These are phyloP conservation scores for Montipora cactus DNA, from an alignment of 64 coral and sea anemone genomes.

Conservation along the genomic window DNA sequence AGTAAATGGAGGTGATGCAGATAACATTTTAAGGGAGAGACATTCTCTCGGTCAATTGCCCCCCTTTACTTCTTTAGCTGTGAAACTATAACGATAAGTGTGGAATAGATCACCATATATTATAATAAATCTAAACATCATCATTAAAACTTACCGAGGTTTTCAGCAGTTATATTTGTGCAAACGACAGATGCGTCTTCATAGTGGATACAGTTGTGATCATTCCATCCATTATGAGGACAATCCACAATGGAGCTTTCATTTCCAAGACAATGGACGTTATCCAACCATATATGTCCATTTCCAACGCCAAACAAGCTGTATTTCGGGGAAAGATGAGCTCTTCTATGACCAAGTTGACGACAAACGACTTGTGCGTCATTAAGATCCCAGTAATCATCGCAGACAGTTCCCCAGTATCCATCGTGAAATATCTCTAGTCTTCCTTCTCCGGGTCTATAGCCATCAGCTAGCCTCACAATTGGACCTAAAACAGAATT, in stretches of 20 bases:
- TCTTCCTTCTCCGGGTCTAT: too few relatives aligned
- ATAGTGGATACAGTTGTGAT: not conserved
- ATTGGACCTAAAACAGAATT: not conserved
- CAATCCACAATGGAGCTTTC: constrained; percentile 32
- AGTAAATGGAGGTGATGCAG: not conserved
- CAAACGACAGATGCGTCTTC: constrained; percentile 45
- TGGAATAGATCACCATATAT: too few relatives aligned
- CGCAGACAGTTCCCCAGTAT: constrained; percentile 34
- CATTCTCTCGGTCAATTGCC: too few relatives aligned
- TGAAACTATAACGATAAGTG: too few relatives aligned
- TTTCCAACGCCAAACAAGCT: constrained; percentile 12
- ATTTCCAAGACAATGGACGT: constrained; percentile 14
- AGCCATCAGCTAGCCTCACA: too few relatives aligned
- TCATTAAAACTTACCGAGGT: not conserved
- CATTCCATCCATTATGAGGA: constrained; percentile 3
- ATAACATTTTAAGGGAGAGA: too few relatives aligned
- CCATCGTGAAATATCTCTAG: not conserved
- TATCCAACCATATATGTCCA: constrained; percentile 30
- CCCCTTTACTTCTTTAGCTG: too few relatives aligned
- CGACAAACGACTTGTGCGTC: constrained; percentile 38
- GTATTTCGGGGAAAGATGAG: not conserved
- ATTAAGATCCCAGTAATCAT: not conserved
- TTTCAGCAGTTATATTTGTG: not conserved
- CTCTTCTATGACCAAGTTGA: not conserved
- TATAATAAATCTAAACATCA: not conserved